These are phyloP conservation scores for Caenorhabditis remanei DNA, from an alignment of 1,140 invertebrate genomes.

Conservation along the genomic window DNA sequence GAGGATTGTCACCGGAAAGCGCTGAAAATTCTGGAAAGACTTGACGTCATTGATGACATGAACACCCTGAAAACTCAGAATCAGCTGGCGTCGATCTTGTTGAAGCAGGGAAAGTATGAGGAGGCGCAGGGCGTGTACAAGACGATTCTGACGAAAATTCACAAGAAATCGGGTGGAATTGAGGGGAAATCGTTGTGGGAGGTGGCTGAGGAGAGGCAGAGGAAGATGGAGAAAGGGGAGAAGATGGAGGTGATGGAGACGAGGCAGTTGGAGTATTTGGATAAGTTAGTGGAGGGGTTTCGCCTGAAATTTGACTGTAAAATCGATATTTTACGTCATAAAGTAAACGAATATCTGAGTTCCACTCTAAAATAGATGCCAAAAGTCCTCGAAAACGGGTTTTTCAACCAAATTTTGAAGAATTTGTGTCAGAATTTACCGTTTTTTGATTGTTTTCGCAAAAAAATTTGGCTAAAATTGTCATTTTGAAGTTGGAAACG, in stretches of 20 bases:
- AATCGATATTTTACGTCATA: no score
- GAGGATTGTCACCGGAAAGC: slow-evolving; percentile 84
- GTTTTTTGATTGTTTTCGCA: no score
- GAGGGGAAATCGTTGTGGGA: slow-evolving; percentile 99
- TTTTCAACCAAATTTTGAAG: no score
- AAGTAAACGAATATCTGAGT: no score
- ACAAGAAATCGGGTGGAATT: slow-evolving; percentile 92
- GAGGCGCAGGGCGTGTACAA: slow-evolving; percentile 97
- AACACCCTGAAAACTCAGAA: slow-evolving; percentile 96
- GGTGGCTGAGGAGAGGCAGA: slow-evolving; percentile 89
- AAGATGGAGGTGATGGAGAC: slow-evolving; percentile 86
- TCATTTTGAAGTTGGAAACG: slow-evolving; percentile 79
- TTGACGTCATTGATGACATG: slow-evolving; percentile 94
- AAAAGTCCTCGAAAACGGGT: no score
- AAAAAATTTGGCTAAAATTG: no score
- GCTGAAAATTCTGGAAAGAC: slow-evolving; percentile 94
- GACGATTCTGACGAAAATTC: slow-evolving; percentile 90
- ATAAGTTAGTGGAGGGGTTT: slow-evolving; percentile 85
- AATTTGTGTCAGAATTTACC: no score
- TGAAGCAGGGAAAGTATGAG: slow-evolving; percentile 97
- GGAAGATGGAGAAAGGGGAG: slow-evolving; percentile 83
- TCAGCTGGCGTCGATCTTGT: slow-evolving; percentile 86
- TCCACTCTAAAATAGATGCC: no score
- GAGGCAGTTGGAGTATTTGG: slow-evolving; percentile 97
- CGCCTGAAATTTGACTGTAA: no score